Base-by-base conservation (phyloP, 2,888 invertebrate species). In the Lasius platythorax region DNA sequence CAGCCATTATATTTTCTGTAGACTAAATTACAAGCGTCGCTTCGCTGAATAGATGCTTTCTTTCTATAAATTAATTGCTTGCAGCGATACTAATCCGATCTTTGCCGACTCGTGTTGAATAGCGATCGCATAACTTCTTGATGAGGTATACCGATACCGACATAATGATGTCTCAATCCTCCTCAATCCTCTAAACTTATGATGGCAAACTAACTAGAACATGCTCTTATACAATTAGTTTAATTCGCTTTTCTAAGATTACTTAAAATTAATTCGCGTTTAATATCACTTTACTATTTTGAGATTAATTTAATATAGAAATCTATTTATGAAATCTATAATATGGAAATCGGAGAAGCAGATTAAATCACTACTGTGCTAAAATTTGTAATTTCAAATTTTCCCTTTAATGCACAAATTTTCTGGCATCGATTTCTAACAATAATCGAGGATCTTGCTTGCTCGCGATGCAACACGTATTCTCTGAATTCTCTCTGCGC, bases 21-120 rank as follows among this genome's bases (percentile, higher is more conserved):
- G 61, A 72, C 72, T 72, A 81, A 81, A 81, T 81, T 81, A 61
- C 72, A 70, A 68, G 37, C 72, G 46, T 72, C 72, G 72, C 79
- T 46, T 18, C 79, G 46, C 12, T 81, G 72, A 81, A 72, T 81
- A 50, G 72, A 72, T 61, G 72, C 46, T 72, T 72, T 81, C 79
- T 81, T 81, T 61, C 61, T 33, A 37, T 50, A 81, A 72, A 81
- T 81, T 81, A 72, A 81, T 81, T 81, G 79, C 72, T 81, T 12
- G 43, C 53, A 61, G 37, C 72, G 79, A 72, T 72, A 61, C 61
- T n/a, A 37, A 28, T 30, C 72, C 40, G 78, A 79, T 72, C 72
- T 37, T 37, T 61, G 79, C 37, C 46, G 72, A 50, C 61, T 72
- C 33, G 46, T 18, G 79, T 72, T 72, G 72, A 81, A 66, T 81